These are phyloP conservation scores for Sebastes oblongus DNA, from an alignment of 2,797 vertebrate species.

Conservation along the genomic window DNA sequence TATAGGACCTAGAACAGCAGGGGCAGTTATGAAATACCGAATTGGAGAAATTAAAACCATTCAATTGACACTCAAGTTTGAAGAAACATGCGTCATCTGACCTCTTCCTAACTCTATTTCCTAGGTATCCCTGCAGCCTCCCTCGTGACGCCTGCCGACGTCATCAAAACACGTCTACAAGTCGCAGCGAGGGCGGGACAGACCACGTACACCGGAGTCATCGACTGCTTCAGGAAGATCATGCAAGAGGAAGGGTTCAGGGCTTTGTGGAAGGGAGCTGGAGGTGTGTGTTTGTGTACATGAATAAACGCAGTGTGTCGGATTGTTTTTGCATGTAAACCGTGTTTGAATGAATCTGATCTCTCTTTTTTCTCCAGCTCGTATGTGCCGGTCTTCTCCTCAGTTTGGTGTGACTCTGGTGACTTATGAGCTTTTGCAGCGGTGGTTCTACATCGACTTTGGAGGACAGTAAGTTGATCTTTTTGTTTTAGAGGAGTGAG, in stretches of 20 bases:
- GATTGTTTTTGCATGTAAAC: not conserved
- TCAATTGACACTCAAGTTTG: not conserved
- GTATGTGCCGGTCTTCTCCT: constrained; percentile 96
- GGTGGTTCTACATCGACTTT: constrained; percentile 96
- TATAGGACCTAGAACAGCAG: not conserved
- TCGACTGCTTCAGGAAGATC: constrained; percentile 95
- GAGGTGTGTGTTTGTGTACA: constrained; percentile 80
- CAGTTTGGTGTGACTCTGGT: constrained; percentile 98
- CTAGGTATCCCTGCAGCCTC: constrained; percentile 97
- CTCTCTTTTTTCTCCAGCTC: constrained; percentile 80
- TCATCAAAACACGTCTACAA: constrained; percentile 98
- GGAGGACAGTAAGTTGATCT: constrained; percentile 92
- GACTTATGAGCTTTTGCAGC: constrained; percentile 96
- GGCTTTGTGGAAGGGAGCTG: constrained; percentile 97
- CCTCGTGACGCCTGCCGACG: constrained; percentile 97
- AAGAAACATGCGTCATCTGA: not conserved
- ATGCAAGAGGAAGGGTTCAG: constrained; percentile 91
- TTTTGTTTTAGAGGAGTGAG: not conserved
- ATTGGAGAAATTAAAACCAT: not conserved
- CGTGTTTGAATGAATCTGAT: not conserved
- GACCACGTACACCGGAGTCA: constrained; percentile 92
- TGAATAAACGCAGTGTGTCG: fast-evolving
- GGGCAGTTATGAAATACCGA: not conserved
- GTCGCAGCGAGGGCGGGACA: constrained; percentile 96
- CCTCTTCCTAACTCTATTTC: not conserved